Conservation (phyloP, 1,140 invertebrate species). For the Cotesia vestalis region DNA sequence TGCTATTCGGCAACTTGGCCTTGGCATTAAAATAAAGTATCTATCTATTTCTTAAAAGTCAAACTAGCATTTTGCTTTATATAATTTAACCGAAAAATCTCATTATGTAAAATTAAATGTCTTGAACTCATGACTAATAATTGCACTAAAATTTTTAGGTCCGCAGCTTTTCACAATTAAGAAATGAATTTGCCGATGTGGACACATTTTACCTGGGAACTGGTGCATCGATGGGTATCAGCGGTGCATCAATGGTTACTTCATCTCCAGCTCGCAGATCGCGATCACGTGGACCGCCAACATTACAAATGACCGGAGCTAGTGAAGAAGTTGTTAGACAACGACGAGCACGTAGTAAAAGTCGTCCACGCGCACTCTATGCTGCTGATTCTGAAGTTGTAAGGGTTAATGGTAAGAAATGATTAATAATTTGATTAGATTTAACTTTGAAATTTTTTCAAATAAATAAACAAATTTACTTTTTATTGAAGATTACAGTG, state of each 20-base stretch:
- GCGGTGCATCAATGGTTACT: slow-evolving; percentile 62
- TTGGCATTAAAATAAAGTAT: no score
- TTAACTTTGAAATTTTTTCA: background rate
- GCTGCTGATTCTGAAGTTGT: slow-evolving; percentile 82
- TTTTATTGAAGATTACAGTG: slow-evolving; percentile 74
- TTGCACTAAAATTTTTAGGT: slow-evolving; percentile 67
- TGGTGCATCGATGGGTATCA: slow-evolving; percentile 64
- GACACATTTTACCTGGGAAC: slow-evolving; percentile 88
- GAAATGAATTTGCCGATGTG: slow-evolving; percentile 89
- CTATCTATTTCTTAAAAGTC: no score
- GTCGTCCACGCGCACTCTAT: slow-evolving; percentile 79
- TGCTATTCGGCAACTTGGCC: no score
- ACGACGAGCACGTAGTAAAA: slow-evolving; percentile 79
- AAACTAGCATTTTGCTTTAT: no score
- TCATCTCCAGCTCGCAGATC: slow-evolving; percentile 76
- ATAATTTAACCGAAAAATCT: no score
- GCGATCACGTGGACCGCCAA: slow-evolving; percentile 71
- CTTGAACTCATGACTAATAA: no score
- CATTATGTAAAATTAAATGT: no score
- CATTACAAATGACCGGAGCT: slow-evolving; percentile 51
- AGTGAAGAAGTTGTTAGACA: slow-evolving; percentile 69
- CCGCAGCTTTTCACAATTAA: slow-evolving; percentile 88
- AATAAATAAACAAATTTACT: background rate
- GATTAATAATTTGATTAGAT: background rate
- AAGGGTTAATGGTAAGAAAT: slow-evolving; percentile 71